These are phyloP conservation scores for Anser brachyrhynchus DNA, from an alignment of 2,113 vertebrate genomes.

Conservation along the genomic window DNA sequence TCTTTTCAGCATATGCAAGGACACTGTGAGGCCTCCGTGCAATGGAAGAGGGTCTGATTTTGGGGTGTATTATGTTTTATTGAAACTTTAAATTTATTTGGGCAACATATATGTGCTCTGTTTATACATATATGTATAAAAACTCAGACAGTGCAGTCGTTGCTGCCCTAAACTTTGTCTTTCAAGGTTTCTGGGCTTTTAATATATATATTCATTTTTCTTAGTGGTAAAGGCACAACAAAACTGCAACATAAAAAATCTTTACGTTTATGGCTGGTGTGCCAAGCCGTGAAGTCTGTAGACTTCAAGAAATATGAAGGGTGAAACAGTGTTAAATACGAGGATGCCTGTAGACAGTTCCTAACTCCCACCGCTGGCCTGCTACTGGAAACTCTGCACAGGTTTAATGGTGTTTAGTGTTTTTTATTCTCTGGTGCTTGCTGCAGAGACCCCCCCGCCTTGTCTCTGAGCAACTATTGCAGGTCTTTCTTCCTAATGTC, in stretches of 20 bases:
- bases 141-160: not conserved
- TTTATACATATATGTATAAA: not conserved
- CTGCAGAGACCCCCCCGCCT: not conserved
- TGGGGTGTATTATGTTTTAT: not conserved
- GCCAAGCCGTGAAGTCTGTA: not conserved
- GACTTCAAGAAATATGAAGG: not conserved
- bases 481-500: not conserved
- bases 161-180: not conserved
- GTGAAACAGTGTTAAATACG: not conserved
- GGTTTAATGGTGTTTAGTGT: not conserved
- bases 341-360: not conserved
- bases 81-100: not conserved
- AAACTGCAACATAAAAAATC: not conserved
- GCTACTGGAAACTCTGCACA: not conserved
- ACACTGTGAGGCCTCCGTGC: not conserved
- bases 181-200: not conserved
- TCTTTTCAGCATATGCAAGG: slow-evolving; percentile 51
- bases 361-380: not conserved
- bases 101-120: not conserved
- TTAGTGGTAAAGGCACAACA: not conserved
- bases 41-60: not conserved
- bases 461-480: not conserved
- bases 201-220: not conserved
- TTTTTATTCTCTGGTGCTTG: not conserved
- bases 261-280: not conserved